Evolutionary conservation across 1,140 invertebrate species (phyloP).

Genomic region (Drosophila aff.): DNA sequence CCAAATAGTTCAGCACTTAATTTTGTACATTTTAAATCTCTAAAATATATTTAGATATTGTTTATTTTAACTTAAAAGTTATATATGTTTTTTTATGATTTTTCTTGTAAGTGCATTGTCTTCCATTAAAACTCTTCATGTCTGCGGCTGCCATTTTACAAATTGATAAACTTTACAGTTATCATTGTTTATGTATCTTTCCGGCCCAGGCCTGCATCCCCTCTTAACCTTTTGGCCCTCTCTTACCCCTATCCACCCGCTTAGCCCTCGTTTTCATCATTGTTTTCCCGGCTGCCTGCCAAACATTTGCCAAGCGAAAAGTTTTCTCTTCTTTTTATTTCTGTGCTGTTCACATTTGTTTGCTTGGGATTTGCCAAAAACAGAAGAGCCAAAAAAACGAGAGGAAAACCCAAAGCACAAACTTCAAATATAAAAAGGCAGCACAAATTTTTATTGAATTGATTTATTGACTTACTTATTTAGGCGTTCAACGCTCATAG

Average conservation of each 20-base stretch:
- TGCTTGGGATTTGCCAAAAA: conserved; percentile 73
- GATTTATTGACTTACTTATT: conserved; percentile 84
- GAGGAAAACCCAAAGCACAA: conserved; percentile 38
- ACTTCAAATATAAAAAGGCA: conserved; percentile 66
- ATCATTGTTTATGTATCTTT: conserved; percentile 82
- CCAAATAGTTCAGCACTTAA: no score
- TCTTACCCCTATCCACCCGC: neutral
- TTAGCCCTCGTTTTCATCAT: conserved; percentile 30
- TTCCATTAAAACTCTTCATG: conserved; percentile 28
- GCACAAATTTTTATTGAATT: conserved; percentile 79
- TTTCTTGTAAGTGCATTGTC: conserved; percentile 12
- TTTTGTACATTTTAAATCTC: no score
- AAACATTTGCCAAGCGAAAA: conserved; percentile 55
- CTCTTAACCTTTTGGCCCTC: conserved; percentile 52
- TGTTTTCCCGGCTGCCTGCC: conserved; percentile 45
- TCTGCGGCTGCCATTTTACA: conserved; percentile 71
- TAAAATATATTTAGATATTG: no score
- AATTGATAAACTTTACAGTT: conserved; percentile 82
- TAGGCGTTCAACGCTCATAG: conserved; percentile 73
- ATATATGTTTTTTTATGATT: neutral
- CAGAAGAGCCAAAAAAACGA: conserved; percentile 46
- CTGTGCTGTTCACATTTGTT: conserved; percentile 55
- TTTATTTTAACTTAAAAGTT: neutral
- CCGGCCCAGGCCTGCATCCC: conserved; percentile 38
- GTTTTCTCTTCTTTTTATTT: conserved; percentile 36